Conservation (phyloP, 2,113 vertebrate genomes). For the Amia ocellicauda region DNA sequence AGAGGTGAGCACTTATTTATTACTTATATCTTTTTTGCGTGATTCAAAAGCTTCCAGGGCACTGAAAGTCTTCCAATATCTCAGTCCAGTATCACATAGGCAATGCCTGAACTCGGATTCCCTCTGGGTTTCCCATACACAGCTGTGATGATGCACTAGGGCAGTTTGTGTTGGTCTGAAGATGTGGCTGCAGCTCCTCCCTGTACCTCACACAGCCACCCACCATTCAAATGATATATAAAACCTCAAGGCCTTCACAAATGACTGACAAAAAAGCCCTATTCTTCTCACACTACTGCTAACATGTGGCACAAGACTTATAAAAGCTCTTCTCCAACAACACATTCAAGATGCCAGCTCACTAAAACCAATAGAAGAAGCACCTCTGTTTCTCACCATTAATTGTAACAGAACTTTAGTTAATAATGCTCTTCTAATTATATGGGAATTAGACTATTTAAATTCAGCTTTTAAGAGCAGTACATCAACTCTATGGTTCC, state of each 20-base stretch:
- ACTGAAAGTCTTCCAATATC: background rate
- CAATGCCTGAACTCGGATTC: background rate
- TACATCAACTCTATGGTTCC: no score
- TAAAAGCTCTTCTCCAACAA: background rate
- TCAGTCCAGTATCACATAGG: background rate
- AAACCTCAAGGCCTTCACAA: background rate
- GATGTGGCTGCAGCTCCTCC: background rate
- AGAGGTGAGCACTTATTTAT: no score
- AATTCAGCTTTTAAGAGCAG: no score
- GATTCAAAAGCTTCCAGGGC: no score
- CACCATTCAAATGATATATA: background rate
- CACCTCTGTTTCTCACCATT: no score
- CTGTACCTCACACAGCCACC: background rate
- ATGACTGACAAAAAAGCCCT: background rate
- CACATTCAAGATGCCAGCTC: background rate
- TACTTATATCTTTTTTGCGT: no score
- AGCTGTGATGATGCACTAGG: background rate
- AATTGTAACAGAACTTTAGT: no score
- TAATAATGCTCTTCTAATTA: no score
- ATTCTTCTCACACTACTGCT: background rate
- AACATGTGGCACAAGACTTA: conserved; percentile 5
- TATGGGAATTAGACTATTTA: no score
- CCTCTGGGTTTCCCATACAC: no score
- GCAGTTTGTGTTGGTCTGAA: background rate
- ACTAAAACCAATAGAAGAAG: background rate